Base-by-base conservation (phyloP, 64 coral and sea anemone species). In the Dendrophyllia cribrosa region DNA sequence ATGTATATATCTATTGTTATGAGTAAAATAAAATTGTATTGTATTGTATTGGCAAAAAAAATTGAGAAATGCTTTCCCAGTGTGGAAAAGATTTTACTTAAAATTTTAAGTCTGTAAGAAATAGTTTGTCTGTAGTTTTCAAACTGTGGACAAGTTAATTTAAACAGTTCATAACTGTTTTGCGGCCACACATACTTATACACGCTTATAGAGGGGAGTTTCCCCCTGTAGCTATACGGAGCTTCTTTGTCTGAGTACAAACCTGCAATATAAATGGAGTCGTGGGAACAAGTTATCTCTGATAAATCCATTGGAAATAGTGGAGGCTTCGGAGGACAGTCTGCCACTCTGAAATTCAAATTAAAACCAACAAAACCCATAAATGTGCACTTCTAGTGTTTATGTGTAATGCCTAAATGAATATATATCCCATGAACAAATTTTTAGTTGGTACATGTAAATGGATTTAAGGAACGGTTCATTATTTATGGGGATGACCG, bases 231-330 rank as follows among this genome's bases (percentile, higher is more conserved):
- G 34, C 34, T 45, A 16, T 45, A 74, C 10, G 7, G 43, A 74
- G 5, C 10, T 74, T 15, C 47, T 74, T 49, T 46, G 24, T 61
- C 17, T 51, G 19, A n/a, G 10, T 65, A 52, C 58, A 26, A 63
- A 98, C 96, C 96, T 90, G 96, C 96, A 3, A 98, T 55, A 43
- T 75, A 95, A 5, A 98, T 68, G 1, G 93, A 92, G 22, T 74
- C 87, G 59, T 98, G 90, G 44, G 83, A 65, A 72, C 96, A 98
- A 16, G 26, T 64, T n/a, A 95, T 49, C 79, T 83, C 56, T 66
- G 66, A 58, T 48, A 88, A 73, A 2, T 52, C 61, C 7, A 86
- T 93, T 62, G 58, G 78, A 24, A 10, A 84, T 24, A 26, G 1
- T 19, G 82, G 9, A 6, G 46, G 23, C 56, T 85, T 81, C 9